Percentiles rank a stretch among this genome's conserved stretches.
Evolutionary conservation across 2,797 vertebrate genomes (phyloP).

Genomic region (Neosilurus mollespiculum): DNA sequence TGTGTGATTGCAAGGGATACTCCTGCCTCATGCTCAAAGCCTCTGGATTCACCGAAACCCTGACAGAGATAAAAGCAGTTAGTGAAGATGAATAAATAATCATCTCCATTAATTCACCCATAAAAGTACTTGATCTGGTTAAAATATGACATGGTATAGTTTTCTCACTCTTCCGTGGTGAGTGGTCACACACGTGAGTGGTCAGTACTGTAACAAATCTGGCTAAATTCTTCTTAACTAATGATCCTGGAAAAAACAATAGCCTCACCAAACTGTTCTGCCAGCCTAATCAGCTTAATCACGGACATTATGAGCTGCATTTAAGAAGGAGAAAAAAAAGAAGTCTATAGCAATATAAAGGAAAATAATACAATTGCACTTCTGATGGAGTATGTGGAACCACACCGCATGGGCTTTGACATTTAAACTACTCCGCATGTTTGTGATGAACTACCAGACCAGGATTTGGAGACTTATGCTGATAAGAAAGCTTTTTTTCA

Average conservation of each 20-base stretch:
- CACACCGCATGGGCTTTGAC: too few species aligned
- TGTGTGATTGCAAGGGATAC: not conserved
- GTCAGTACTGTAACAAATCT: not conserved
- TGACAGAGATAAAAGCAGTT: not conserved
- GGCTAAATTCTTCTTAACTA: not conserved
- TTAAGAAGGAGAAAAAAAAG: not conserved
- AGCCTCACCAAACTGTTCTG: constrained; percentile 1
- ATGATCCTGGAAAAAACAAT: not conserved
- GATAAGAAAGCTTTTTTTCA: not conserved
- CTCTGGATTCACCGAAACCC: not conserved
- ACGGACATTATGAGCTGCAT: not conserved
- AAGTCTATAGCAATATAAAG: not conserved
- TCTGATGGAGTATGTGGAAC: not conserved
- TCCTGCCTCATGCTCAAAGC: not conserved
- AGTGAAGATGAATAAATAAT: not conserved
- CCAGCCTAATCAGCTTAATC: constrained; percentile 9
- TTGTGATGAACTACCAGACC: not conserved
- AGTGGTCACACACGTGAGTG: not conserved
- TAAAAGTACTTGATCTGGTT: not conserved
- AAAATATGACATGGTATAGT: not conserved
- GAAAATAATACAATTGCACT: not conserved
- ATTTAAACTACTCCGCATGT: not conserved
- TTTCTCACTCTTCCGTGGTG: not conserved
- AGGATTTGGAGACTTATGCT: not conserved
- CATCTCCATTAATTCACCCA: not conserved